Base-by-base conservation (phyloP, 2,888 invertebrate genomes). In the Alloplasta piceator region DNA sequence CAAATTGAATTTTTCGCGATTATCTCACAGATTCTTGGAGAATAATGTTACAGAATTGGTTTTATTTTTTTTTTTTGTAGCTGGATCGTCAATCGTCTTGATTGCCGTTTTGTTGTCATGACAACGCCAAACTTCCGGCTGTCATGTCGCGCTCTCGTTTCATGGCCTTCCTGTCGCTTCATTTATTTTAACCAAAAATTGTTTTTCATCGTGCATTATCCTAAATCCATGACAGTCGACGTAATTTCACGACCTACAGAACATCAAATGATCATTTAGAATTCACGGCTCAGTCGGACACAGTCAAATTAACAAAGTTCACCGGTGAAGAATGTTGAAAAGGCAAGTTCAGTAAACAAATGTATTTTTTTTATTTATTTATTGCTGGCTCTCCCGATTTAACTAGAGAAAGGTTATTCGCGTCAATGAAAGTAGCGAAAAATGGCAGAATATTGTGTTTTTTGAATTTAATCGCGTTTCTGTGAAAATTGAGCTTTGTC, bases 251-350 rank as follows among this genome's bases (percentile, higher is more conserved):
- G 67, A 76, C 43, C 26, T 26, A 26, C 26, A 26, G 26, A 26
- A 26, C 14, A 67, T 68, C 66, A 74, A 74, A 74, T 71, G 78
- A 71, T 61, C 68, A 55, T 74, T 74, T 56, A 71, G 16, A 71
- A 52, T 71, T 61, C 5, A 48, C 14, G 46, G 58, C 3, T 26
- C 61, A 55, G 16, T 46, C 14, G 14, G 60, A 39, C n/a, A 10
- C 12, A 41, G n/a, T 16, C 48, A 63, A 39, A 55, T 26, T 60
- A 67, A 52, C 67, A 67, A 81, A 66, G 26, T 26, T 26, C 26
- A 81, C 66, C 46, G 50, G 70, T 41, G 26, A 41, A 74, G 14
- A 61, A 81, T 77, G 73, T 48, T 81, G 4, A 70, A 64, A 46
- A 77, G 77, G 77, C 46, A 64, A 43, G 61, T 66, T 1, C 0